phyloP scores from a whole-genome alignment of 1,140 invertebrate species.

The Drosophila ogumai region DNA sequence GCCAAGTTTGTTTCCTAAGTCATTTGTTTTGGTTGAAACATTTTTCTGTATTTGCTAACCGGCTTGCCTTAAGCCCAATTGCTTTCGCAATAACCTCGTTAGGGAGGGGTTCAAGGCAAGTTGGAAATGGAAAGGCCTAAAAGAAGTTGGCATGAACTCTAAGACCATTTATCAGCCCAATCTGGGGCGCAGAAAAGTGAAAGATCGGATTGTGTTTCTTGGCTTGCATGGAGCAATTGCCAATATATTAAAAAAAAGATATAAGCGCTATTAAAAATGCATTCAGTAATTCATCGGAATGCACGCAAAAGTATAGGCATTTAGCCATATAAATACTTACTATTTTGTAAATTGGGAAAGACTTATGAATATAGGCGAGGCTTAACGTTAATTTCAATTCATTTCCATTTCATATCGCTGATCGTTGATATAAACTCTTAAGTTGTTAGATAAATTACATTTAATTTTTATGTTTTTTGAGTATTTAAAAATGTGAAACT shows the following conservation, averaged over 20 bases:
- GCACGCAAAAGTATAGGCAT: background rate
- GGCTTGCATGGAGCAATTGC: background rate
- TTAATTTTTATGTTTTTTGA: background rate
- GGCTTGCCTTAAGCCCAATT: background rate
- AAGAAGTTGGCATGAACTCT: constrained; percentile 10
- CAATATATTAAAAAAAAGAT: background rate
- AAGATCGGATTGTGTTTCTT: constrained; percentile 26
- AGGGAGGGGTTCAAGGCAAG: constrained; percentile 13
- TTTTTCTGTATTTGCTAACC: background rate
- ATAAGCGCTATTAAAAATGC: background rate
- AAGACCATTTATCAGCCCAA: constrained; percentile 14
- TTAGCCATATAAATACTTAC: background rate
- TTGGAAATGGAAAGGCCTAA: constrained; percentile 15
- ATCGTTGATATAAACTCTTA: background rate
- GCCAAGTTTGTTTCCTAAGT: constrained; percentile 68
- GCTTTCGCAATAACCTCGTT: constrained; percentile 17
- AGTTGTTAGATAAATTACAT: background rate
- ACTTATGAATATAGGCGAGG: background rate
- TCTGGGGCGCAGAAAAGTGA: constrained; percentile 46
- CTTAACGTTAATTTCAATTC: background rate
- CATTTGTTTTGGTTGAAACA: constrained; percentile 50
- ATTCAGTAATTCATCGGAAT: background rate
- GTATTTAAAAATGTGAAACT: background rate
- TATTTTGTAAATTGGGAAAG: background rate
- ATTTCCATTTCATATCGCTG: background rate